Conservation (phyloP, 2,888 invertebrate species). For the Hofmannophila pseudospretella region DNA sequence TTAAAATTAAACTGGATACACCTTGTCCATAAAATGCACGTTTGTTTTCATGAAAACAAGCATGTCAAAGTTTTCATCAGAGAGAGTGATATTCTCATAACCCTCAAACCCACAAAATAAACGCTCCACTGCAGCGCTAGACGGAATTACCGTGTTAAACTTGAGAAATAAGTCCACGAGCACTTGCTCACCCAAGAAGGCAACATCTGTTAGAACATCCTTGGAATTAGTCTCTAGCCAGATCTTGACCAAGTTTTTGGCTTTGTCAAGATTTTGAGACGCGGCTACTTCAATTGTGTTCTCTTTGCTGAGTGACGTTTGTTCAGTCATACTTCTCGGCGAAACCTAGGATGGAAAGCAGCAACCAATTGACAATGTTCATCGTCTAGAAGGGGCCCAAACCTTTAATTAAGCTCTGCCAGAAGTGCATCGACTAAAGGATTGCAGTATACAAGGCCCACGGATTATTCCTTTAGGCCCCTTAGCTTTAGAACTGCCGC, state of each 20-base stretch:
- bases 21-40: slow-evolving; percentile 22
- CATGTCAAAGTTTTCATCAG: slow-evolving; percentile 22
- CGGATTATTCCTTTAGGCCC: too few species aligned
- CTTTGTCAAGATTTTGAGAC: slow-evolving; percentile 22
- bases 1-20: too few species aligned
- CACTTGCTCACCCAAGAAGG: slow-evolving; percentile 24
- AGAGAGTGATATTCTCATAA: slow-evolving; percentile 17
- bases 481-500: too few species aligned
- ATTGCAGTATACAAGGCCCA: slow-evolving; percentile 17
- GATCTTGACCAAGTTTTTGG: slow-evolving; percentile 27
- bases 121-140: slow-evolving; percentile 15
- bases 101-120: too few species aligned
- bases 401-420: background rate
- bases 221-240: slow-evolving; percentile 28
- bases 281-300: slow-evolving; percentile 21
- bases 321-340: background rate
- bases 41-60: slow-evolving; percentile 22
- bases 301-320: slow-evolving; percentile 15
- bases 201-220: slow-evolving; percentile 25
- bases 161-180: slow-evolving; percentile 19
- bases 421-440: slow-evolving; percentile 1
- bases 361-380: background rate
- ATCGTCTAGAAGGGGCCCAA: background rate
- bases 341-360: background rate
- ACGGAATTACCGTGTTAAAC: slow-evolving; percentile 18